Evolutionary conservation across 2,888 invertebrate genomes (phyloP), one percentile per base, ranked within the genome.

Genomic region (Athalia cordata): DNA sequence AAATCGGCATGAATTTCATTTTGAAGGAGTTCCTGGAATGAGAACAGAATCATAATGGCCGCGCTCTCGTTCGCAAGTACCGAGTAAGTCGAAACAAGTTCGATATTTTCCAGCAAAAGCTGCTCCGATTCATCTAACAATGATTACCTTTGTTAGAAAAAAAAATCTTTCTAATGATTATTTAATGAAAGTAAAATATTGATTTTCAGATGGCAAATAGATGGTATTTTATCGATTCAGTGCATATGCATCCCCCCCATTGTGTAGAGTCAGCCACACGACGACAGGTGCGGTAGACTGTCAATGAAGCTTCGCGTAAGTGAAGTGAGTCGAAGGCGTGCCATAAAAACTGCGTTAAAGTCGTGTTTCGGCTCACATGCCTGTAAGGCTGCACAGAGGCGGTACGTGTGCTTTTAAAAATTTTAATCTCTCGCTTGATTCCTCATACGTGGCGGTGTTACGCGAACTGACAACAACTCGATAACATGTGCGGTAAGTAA

Each of bases 321-420:
- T 62, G 55, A 77, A 64, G 78, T 4, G 29, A 29, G 65, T 68
- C 70, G 79, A 68, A 78, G 79, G 79, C 72, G 79, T 78, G 77
- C 70, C 79, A 83, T 84, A 83, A 84, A 84, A 84, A 80, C 80
- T 47, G 77, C 80, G 81, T 47, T 43, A 77, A 77, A 75, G 62
- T 75, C 80, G 66, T 80, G 68, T 77, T 66, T 75, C 74, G 70
- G 79, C 81, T 84, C 83, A 84, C 83, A 80, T 80, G 79, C 76
- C 81, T 79, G 68, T 79, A 72, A 80, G 81, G 82, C 82, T 81
- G 77, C 79, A 75, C 43, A 8, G 64, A 72, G 82, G 80, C 81
- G 77, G 78, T 59, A 72, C 72, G 57, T 45, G 13, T 13, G 4
- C 9, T n/a, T 9, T 59, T 72, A 1, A 59, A 47, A 57, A 52